A percentile compares a stretch with the other conserved stretches of the same genome.
These are phyloP conservation scores for Garrulus glandarius DNA, from an alignment of 2,797 vertebrate genomes.

Conservation along the genomic window DNA sequence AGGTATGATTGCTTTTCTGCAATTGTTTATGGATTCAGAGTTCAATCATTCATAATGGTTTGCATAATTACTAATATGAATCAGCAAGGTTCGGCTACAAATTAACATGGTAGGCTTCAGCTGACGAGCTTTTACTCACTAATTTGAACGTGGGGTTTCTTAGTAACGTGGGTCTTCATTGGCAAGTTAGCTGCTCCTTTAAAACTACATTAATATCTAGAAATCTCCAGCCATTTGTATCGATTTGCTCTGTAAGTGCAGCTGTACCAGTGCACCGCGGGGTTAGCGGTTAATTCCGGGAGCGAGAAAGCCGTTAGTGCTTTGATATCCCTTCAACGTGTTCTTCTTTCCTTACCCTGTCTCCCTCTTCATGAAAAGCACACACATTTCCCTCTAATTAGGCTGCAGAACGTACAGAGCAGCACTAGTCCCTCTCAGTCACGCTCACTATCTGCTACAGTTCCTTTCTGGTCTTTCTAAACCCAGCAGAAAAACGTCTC, in stretches of 20 bases:
- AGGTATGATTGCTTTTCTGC: neutral
- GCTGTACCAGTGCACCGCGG: constrained; percentile 34
- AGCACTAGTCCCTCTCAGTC: constrained; percentile 63
- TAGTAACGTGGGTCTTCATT: neutral
- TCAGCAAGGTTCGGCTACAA: neutral
- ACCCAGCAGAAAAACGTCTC: neutral
- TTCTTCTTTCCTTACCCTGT: constrained; percentile 41
- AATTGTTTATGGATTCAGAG: neutral
- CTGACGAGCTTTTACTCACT: neutral
- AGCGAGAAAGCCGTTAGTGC: constrained; percentile 53
- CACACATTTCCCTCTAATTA: constrained; percentile 74
- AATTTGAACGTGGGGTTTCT: constrained; percentile 25
- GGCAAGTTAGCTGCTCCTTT: constrained; percentile 32
- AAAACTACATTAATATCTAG: constrained; percentile 16
- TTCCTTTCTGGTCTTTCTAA: constrained; percentile 34
- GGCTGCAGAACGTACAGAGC: constrained; percentile 56
- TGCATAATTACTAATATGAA: constrained; percentile 17
- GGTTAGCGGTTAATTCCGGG: constrained; percentile 62
- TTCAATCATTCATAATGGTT: neutral
- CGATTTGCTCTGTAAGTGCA: constrained; percentile 56
- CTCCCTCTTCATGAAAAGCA: constrained; percentile 66
- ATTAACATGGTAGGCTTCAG: neutral
- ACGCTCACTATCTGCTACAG: constrained; percentile 39
- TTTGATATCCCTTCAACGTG: constrained; percentile 34
- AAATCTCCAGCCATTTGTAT: constrained; percentile 48